Evolutionary conservation across 2,113 vertebrate genomes (phyloP).

Genomic region (Lagopus muta): DNA sequence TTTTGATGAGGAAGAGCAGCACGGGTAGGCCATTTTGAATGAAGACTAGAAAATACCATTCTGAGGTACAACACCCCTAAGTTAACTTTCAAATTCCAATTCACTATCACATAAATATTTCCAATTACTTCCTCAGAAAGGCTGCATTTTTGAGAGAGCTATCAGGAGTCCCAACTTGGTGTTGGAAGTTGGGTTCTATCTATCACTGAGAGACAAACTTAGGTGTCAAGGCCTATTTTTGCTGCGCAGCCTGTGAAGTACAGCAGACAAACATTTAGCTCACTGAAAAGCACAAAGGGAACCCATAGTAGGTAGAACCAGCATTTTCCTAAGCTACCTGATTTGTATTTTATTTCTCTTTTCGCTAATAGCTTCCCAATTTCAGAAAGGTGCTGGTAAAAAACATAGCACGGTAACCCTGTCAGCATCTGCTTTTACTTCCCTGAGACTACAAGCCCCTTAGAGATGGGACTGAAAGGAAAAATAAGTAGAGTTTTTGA

Average conservation of each 20-base stretch:
- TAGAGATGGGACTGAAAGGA: accelerated
- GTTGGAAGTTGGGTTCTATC: background rate
- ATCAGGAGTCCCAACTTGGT: background rate
- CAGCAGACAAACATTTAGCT: background rate
- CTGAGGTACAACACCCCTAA: background rate
- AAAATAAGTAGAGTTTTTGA: background rate
- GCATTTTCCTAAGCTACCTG: background rate
- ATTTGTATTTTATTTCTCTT: background rate
- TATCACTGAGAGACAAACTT: background rate
- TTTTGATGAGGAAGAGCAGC: background rate
- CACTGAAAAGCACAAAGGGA: background rate
- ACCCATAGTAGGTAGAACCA: background rate
- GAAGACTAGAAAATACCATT: background rate
- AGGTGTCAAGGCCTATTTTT: background rate
- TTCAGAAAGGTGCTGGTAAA: background rate
- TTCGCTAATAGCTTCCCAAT: background rate
- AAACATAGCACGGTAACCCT: background rate
- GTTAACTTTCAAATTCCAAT: background rate
- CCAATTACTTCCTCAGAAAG: background rate
- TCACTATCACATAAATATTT: background rate
- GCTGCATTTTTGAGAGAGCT: background rate
- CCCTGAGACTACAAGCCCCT: background rate
- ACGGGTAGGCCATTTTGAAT: background rate
- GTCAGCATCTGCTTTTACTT: background rate
- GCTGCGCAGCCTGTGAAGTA: background rate